These are phyloP conservation scores for Hydra vulgaris DNA, from an alignment of 30 jellyfish, hydroid and myxozoan genomes.

Conservation along the genomic window DNA sequence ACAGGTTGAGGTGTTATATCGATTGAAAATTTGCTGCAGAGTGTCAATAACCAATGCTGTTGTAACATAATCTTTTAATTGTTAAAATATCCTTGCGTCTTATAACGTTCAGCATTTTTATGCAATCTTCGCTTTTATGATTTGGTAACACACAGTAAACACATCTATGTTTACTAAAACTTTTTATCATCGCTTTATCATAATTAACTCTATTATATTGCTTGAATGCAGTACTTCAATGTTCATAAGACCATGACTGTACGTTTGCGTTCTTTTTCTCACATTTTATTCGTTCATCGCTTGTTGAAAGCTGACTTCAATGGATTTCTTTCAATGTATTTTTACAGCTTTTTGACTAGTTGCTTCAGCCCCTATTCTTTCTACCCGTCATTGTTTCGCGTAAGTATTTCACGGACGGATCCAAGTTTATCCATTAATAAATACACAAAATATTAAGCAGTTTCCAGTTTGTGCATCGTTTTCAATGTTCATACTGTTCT, in stretches of 20 bases:
- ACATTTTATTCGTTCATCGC: not conserved
- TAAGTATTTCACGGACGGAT: conserved; percentile 35
- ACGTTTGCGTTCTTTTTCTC: not conserved
- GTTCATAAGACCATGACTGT: not conserved
- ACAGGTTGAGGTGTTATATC: not conserved
- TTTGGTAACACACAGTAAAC: conserved; percentile 33
- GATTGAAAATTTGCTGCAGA: not conserved
- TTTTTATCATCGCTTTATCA: conserved; percentile 28
- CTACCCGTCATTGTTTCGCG: conserved; percentile 43
- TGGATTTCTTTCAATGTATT: conserved; percentile 49
- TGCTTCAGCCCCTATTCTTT: conserved; percentile 42
- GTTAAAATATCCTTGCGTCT: conserved; percentile 36
- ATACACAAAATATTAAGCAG: conserved; percentile 34
- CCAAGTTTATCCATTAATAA: conserved; percentile 46
- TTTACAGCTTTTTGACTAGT: conserved; percentile 39
- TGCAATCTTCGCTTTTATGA: conserved; percentile 38
- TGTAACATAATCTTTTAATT: conserved; percentile 29
- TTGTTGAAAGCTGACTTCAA: conserved; percentile 20
- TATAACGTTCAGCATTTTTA: conserved; percentile 41
- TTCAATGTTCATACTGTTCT: conserved; percentile 45
- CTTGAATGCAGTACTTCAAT: not conserved
- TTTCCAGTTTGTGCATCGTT: conserved; percentile 37
- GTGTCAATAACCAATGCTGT: conserved; percentile 20
- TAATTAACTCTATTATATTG: conserved; percentile 31
- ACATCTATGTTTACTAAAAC: conserved; percentile 27